Percentiles rank a stretch among this genome's conserved stretches.
Conservation (phyloP, 2,113 vertebrate species). For the Raja brachyura region DNA sequence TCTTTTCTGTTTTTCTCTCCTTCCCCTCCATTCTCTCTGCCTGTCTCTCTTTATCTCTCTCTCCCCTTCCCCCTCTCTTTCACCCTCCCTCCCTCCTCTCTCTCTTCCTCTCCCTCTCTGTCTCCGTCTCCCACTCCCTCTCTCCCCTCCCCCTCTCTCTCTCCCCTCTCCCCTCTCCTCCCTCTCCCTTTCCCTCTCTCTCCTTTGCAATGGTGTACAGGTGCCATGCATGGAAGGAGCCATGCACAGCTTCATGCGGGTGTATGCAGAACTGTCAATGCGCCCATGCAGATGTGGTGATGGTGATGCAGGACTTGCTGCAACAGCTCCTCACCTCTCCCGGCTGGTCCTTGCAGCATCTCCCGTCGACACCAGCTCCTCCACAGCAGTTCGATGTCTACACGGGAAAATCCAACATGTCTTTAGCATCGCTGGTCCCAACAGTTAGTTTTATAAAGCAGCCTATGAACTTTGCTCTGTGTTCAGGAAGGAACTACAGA, state of each 20-base stretch:
- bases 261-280: too few species aligned
- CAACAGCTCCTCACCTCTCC: conserved; percentile 10
- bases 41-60: neutral
- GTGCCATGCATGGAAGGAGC: neutral
- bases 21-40: neutral
- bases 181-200: neutral
- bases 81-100: neutral
- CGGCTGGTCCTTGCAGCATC: conserved; percentile 63
- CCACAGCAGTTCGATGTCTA: conserved; percentile 60
- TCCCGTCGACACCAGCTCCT: conserved; percentile 47
- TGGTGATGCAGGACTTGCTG: too few species aligned
- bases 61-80: neutral
- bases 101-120: neutral
- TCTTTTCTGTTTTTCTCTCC: too few species aligned
- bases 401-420: neutral
- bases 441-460: too few species aligned
- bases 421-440: neutral
- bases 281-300: too few species aligned
- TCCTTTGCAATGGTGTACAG: neutral
- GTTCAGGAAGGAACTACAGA: too few species aligned
- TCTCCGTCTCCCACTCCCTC: neutral
- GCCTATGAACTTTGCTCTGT: too few species aligned
- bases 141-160: neutral
- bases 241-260: too few species aligned
- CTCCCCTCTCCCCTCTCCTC: too few species aligned